Evolutionary conservation across 2,888 invertebrate genomes (phyloP).

Genomic region (Ceriagrion tenellum): DNA sequence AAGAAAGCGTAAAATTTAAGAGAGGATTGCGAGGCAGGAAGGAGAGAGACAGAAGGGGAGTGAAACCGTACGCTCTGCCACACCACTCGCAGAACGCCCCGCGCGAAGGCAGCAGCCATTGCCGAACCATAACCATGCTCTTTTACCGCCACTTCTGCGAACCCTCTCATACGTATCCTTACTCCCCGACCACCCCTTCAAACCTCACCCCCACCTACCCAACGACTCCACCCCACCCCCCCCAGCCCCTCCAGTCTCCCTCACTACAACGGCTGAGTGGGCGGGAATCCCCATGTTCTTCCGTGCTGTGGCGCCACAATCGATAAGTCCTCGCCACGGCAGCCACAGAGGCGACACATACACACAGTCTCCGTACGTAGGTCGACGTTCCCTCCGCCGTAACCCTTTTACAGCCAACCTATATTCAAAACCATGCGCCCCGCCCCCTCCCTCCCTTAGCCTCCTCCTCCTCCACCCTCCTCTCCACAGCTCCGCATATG

Average conservation of each 20-base stretch:
- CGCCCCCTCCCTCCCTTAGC: background rate
- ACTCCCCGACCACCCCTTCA: background rate
- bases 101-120: background rate
- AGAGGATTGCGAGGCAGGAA: background rate
- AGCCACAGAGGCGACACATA: slow-evolving; percentile 64
- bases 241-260: background rate
- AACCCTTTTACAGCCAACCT: slow-evolving; percentile 37
- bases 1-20: slow-evolving; percentile 31
- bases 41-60: background rate
- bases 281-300: slow-evolving; percentile 61
- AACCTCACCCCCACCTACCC: background rate
- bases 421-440: slow-evolving; percentile 11
- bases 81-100: background rate
- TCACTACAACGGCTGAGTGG: slow-evolving; percentile 20
- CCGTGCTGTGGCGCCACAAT: slow-evolving; percentile 63
- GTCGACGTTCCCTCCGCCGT: slow-evolving; percentile 51
- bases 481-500: background rate
- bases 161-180: background rate
- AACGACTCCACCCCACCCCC: background rate
- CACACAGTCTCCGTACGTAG: background rate
- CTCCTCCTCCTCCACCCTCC: background rate
- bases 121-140: slow-evolving; percentile 8
- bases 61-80: background rate
- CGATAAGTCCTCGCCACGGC: slow-evolving; percentile 66
- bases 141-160: slow-evolving; percentile 21